Percentiles rank a stretch among this genome's conserved stretches.
Evolutionary conservation across 2,888 invertebrate species (phyloP).

Genomic region (Microctonus brassicae): DNA sequence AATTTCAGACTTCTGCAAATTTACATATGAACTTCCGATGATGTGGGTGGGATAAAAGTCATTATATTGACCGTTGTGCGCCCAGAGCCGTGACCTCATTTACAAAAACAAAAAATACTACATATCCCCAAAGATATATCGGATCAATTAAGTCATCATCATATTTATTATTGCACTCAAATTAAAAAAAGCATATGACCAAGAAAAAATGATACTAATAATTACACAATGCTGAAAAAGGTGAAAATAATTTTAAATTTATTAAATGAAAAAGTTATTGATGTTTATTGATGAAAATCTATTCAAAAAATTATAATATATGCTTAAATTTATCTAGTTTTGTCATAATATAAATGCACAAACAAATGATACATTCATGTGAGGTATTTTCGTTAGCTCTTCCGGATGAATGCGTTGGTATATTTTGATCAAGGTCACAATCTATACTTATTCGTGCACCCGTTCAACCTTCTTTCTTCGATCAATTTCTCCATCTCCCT

Average conservation of each 20-base stretch:
- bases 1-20: not conserved
- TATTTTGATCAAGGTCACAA: not conserved
- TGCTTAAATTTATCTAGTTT: no score
- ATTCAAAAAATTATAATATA: no score
- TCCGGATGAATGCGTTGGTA: not conserved
- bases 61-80: not conserved
- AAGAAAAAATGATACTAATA: no score
- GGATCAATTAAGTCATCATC: not conserved
- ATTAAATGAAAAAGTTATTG: no score
- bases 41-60: not conserved
- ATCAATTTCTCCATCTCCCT: not conserved
- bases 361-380: not conserved
- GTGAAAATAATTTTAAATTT: no score
- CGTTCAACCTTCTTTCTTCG: not conserved
- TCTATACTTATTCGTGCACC: not conserved
- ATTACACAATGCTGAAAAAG: no score
- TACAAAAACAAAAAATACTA: not conserved
- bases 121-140: not conserved
- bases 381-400: not conserved
- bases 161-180: not conserved
- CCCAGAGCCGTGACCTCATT: not conserved
- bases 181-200: no score
- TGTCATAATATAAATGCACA: no score
- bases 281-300: no score
- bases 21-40: not conserved